phyloP scores from a whole-genome alignment of 2,888 invertebrate species.

The Rotaria magnacalcarata region DNA sequence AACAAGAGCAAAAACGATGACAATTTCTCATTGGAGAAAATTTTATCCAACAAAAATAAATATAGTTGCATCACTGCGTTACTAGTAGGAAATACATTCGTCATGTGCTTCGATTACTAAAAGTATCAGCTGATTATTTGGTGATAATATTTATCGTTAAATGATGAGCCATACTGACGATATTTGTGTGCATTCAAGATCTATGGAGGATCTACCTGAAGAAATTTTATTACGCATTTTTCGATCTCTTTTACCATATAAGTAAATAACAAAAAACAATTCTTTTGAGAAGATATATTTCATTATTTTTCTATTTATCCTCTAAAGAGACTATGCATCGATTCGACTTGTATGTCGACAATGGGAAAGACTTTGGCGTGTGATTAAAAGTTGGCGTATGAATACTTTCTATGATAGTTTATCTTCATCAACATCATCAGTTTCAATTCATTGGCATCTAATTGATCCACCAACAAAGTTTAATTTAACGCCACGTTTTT shows the following conservation, averaged over 20 bases:
- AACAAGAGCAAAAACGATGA: neutral
- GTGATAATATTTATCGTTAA: neutral
- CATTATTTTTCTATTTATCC: neutral
- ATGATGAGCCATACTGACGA: neutral
- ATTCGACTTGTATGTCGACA: slow-evolving; percentile 79
- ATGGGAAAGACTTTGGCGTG: slow-evolving; percentile 77
- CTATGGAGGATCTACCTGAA: slow-evolving; percentile 68
- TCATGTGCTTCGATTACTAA: neutral
- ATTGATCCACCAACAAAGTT: slow-evolving; percentile 46
- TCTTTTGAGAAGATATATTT: no score
- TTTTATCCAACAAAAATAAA: neutral
- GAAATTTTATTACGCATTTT: slow-evolving; percentile 88
- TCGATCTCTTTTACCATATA: slow-evolving; percentile 79
- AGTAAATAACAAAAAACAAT: slow-evolving; percentile 51
- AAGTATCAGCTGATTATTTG: neutral
- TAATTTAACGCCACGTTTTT: slow-evolving; percentile 47
- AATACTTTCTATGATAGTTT: slow-evolving; percentile 43
- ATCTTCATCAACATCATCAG: slow-evolving; percentile 46
- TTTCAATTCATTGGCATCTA: slow-evolving; percentile 50
- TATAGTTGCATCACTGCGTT: neutral
- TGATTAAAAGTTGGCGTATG: slow-evolving; percentile 66
- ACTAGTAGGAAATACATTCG: neutral
- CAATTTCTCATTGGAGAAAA: neutral
- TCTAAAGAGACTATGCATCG: slow-evolving; percentile 70
- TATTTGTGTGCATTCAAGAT: neutral